phyloP scores from a whole-genome alignment of 2,888 invertebrate genomes.

The Lepidocyrtoides sp. region DNA sequence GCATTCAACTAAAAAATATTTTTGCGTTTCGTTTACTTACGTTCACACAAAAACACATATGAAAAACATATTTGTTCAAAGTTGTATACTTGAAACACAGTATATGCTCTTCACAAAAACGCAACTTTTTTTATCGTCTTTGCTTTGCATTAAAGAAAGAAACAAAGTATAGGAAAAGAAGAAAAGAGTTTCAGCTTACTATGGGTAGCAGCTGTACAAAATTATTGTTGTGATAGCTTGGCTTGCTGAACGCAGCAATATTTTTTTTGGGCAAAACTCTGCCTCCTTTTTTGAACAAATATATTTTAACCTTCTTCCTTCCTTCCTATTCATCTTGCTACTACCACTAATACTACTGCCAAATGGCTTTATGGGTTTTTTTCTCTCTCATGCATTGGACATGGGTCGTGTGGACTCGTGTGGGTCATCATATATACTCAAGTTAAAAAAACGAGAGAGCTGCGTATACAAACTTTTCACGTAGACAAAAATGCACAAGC shows the following conservation, averaged over 20 bases:
- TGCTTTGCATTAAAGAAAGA: too few species aligned
- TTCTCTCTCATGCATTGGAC: neutral
- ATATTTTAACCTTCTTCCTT: slow-evolving; percentile 12
- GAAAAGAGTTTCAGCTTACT: neutral
- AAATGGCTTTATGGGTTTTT: slow-evolving; percentile 7
- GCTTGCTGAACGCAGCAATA: neutral
- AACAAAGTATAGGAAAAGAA: slow-evolving; percentile 5
- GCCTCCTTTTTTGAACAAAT: neutral
- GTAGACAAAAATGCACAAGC: slow-evolving; percentile 20
- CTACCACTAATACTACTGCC: neutral
- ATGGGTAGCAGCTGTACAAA: slow-evolving; percentile 47
- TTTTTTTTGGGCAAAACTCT: slow-evolving; percentile 21
- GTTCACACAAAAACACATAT: slow-evolving; percentile 1
- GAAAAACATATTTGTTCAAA: neutral
- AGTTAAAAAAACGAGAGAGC: neutral
- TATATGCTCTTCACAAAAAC: too few species aligned
- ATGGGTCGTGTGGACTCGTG: too few species aligned
- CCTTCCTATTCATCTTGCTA: slow-evolving; percentile 30
- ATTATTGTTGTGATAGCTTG: slow-evolving; percentile 31
- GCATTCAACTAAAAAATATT: slow-evolving; percentile 1
- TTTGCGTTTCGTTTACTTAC: slow-evolving; percentile 18
- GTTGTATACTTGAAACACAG: too few species aligned
- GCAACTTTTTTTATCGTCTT: neutral
- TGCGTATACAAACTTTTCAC: slow-evolving; percentile 8
- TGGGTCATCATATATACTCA: neutral